Evolutionary conservation across 2,888 invertebrate genomes (phyloP).

Genomic region (Rotaria socialis): DNA sequence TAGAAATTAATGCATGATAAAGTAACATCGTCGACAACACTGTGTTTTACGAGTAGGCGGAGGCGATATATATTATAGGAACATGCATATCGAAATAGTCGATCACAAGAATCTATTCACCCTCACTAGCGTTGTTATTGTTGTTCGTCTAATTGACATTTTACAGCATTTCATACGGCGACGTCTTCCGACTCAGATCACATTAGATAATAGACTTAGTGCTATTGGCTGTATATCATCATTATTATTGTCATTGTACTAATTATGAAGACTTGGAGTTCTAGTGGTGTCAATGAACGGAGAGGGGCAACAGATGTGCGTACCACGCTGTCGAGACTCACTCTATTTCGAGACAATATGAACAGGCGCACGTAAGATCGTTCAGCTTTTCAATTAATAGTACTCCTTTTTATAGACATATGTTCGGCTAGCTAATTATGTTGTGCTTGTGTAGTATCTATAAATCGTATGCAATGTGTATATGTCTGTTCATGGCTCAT

Average conservation of each 20-base stretch:
- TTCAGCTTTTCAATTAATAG: neutral
- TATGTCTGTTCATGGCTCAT: neutral
- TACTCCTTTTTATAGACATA: neutral
- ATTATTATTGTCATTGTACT: neutral
- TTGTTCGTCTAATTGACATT: neutral
- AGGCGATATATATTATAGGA: neutral
- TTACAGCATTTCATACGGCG: neutral
- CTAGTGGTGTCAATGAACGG: neutral
- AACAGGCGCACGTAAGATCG: neutral
- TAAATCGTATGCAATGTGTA: neutral
- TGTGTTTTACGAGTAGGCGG: neutral
- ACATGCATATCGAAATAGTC: neutral
- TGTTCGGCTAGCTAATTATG: neutral
- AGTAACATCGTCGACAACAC: neutral
- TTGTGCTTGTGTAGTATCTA: neutral
- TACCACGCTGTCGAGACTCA: neutral
- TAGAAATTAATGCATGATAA: neutral
- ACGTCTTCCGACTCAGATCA: neutral
- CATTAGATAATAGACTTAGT: neutral
- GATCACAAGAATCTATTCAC: neutral
- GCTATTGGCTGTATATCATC: neutral
- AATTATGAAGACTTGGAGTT: neutral
- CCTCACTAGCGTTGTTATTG: neutral
- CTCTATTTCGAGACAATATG: neutral
- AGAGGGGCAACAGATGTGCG: neutral